These are phyloP conservation scores for Sardina pilchardus DNA, from an alignment of 2,113 vertebrate genomes.

Conservation along the genomic window DNA sequence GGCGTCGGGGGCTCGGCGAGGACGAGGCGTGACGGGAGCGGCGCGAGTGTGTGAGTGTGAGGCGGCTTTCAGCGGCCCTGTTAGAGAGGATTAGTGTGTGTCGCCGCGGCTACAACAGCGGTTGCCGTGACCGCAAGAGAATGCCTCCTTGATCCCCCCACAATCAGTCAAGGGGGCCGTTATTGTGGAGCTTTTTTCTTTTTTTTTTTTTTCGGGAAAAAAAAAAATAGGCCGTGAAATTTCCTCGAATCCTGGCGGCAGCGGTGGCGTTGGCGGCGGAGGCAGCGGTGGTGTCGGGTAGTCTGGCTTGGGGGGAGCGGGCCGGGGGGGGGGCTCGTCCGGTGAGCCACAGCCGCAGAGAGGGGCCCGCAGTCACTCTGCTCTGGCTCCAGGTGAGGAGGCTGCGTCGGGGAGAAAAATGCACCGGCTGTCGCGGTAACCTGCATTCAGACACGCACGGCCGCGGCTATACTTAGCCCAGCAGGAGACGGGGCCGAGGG, in stretches of 20 bases:
- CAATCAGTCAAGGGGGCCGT: conserved; percentile 50
- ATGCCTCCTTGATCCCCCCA: conserved; percentile 56
- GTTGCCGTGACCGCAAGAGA: conserved; percentile 52
- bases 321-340: background rate
- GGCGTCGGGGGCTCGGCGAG: background rate
- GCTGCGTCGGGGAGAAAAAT: conserved; percentile 45
- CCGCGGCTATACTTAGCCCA: conserved; percentile 68
- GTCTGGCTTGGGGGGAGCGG: too few species aligned
- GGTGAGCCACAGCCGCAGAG: background rate
- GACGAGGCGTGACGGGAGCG: background rate
- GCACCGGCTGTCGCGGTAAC: conserved; percentile 61
- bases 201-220: too few species aligned
- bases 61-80: conserved; percentile 63
- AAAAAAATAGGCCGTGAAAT: conserved; percentile 60
- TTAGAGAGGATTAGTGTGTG: conserved; percentile 60
- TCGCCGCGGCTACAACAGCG: background rate
- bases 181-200: conserved; percentile 37
- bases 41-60: background rate
- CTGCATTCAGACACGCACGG: conserved; percentile 75
- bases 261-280: too few species aligned
- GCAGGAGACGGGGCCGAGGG: conserved; percentile 42
- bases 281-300: conserved; percentile 23
- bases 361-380: background rate
- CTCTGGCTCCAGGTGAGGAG: conserved; percentile 67
- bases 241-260: conserved; percentile 49